Conservation (phyloP, 2,113 vertebrate species). For the Sceloporus tristichus region DNA sequence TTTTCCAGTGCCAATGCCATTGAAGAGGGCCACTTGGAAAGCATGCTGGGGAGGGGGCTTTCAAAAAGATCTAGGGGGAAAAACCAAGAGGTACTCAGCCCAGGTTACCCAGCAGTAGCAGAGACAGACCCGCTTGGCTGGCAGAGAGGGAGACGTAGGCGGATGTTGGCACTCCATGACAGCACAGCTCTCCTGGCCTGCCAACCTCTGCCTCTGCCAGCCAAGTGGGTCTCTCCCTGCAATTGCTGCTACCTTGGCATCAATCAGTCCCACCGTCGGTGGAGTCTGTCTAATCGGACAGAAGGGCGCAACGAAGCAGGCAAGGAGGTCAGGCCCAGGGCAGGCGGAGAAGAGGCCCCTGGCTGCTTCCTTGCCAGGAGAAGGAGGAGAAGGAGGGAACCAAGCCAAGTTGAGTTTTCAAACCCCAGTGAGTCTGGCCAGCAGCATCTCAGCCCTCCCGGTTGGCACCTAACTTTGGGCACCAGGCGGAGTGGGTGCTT, state of each 20-base stretch:
- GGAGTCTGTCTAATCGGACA: neutral
- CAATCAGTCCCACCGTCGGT: neutral
- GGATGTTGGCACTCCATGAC: too few species aligned
- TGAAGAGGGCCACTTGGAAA: too few species aligned
- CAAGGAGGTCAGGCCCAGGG: slow-evolving; percentile 19
- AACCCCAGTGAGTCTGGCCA: neutral
- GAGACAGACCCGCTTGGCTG: neutral
- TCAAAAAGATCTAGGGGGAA: too few species aligned
- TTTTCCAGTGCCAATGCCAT: too few species aligned
- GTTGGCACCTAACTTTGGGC: too few species aligned
- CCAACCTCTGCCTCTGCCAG: neutral
- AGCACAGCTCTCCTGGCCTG: too few species aligned
- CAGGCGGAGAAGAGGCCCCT: neutral
- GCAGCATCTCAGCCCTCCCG: neutral
- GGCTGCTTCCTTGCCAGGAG: neutral
- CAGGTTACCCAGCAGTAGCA: too few species aligned
- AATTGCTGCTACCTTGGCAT: neutral
- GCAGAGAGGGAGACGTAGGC: too few species aligned
- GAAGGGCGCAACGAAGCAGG: neutral
- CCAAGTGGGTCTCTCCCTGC: neutral
- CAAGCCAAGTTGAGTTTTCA: neutral
- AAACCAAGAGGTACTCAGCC: too few species aligned
- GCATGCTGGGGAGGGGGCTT: too few species aligned
- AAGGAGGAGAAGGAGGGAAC: neutral
- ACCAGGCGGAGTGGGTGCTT: too few species aligned